Conservation (phyloP, 2,797 vertebrate species). For the Sebastes matsubarae region DNA sequence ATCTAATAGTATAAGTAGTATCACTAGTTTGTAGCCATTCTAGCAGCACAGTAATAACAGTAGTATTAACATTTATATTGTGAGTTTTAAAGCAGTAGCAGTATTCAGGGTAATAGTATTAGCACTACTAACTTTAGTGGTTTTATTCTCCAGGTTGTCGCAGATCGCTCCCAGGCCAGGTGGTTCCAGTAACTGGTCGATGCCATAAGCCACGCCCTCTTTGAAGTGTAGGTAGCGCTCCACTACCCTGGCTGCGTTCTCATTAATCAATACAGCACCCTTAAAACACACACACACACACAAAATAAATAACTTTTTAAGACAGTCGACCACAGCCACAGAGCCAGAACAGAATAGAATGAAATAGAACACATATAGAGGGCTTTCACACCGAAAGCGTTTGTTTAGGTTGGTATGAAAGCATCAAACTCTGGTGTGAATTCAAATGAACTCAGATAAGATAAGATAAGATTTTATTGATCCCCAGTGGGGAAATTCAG, state of each 20-base stretch:
- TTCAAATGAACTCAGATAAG: too few relatives aligned
- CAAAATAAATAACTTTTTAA: neutral
- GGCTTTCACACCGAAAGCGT: neutral
- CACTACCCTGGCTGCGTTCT: slow-evolving; percentile 81
- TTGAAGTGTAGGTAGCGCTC: slow-evolving; percentile 86
- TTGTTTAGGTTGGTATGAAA: neutral
- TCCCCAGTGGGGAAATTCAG: too few relatives aligned
- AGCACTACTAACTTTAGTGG: slow-evolving; percentile 55
- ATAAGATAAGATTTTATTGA: too few relatives aligned
- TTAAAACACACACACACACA: slow-evolving; percentile 54
- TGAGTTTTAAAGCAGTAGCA: neutral
- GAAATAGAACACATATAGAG: neutral
- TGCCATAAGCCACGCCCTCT: slow-evolving; percentile 90
- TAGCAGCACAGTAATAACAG: neutral
- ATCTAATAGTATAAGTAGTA: neutral
- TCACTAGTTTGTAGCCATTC: neutral
- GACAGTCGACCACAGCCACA: neutral
- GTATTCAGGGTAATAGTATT: neutral
- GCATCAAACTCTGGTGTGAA: too few relatives aligned
- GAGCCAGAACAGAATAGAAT: neutral
- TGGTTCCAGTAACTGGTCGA: slow-evolving; percentile 91
- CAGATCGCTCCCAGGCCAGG: slow-evolving; percentile 90
- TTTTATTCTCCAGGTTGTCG: slow-evolving; percentile 62
- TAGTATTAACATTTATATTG: neutral
- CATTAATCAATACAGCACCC: slow-evolving; percentile 88